These are phyloP conservation scores for Ursus arctos DNA, from an alignment of 2,113 vertebrate genomes.

Conservation along the genomic window DNA sequence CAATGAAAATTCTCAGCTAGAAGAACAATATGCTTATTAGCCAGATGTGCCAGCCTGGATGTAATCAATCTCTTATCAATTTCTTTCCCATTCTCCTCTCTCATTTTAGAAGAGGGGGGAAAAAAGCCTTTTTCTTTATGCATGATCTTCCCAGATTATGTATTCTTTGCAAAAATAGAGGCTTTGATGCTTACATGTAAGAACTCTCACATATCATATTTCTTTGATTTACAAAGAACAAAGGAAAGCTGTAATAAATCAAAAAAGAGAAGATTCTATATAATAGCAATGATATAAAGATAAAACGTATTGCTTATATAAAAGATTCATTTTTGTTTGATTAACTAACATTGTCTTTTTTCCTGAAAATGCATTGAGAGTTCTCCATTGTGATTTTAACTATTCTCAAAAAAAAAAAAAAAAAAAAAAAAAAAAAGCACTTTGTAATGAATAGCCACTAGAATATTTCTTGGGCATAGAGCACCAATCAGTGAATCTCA, in stretches of 20 bases:
- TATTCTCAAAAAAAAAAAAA: not conserved
- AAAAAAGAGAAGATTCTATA: not conserved
- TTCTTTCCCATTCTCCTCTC: not conserved
- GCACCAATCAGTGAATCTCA: not conserved
- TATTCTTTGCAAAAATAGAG: not conserved
- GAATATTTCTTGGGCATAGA: not conserved
- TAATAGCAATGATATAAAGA: not conserved
- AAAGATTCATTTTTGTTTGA: not conserved
- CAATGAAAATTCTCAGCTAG: not conserved
- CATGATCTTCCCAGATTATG: not conserved
- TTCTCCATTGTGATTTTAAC: not conserved
- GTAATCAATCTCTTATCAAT: not conserved
- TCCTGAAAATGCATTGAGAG: not conserved
- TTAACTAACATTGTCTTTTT: not conserved
- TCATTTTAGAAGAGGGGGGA: not conserved
- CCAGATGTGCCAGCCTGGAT: not conserved
- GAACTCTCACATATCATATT: not conserved
- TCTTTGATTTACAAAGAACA: conserved; percentile 3
- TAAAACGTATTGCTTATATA: not conserved
- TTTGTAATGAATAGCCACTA: not conserved
- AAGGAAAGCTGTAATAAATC: not conserved
- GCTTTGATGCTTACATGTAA: not conserved
- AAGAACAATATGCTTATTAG: not conserved
- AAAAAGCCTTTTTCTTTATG: not conserved
- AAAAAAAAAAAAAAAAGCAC: not conserved